These are phyloP conservation scores for Yponomeuta cagnagella DNA, from an alignment of 2,888 invertebrate species.

Conservation along the genomic window DNA sequence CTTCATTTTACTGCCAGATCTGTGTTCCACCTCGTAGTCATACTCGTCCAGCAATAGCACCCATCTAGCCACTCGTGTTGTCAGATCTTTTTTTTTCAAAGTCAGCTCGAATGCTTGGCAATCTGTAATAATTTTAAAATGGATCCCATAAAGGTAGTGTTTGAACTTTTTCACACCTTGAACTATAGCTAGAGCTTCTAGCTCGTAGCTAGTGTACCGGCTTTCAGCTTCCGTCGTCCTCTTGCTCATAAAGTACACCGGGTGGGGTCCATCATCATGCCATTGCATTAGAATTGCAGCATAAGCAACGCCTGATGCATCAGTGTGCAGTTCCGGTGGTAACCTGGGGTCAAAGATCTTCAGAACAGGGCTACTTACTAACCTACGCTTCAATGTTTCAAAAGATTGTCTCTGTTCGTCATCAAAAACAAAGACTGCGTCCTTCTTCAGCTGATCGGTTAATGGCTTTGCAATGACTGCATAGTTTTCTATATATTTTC, in stretches of 20 bases:
- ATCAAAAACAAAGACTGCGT: constrained; percentile 1
- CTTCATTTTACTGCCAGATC: constrained; percentile 20
- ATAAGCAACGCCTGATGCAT: constrained; percentile 10
- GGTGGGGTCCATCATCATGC: constrained; percentile 13
- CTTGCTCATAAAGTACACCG: constrained; percentile 17
- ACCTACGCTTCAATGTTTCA: constrained; percentile 7
- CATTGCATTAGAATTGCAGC: constrained; percentile 14
- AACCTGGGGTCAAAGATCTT: constrained; percentile 12
- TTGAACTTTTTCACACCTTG: constrained; percentile 20
- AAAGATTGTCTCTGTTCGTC: constrained; percentile 9
- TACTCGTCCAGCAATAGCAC: constrained; percentile 13
- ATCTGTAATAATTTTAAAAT: constrained; percentile 22
- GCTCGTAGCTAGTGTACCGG: constrained; percentile 18
- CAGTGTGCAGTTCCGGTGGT: constrained; percentile 13
- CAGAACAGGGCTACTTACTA: constrained; percentile 6
- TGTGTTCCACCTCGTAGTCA: constrained; percentile 19
- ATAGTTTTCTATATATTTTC: constrained; percentile 14
- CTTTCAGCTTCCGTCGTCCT: constrained; percentile 14
- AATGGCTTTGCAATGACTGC: constrained; percentile 17
- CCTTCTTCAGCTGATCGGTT: constrained; percentile 16
- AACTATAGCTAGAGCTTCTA: constrained; percentile 21
- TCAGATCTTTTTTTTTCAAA: constrained; percentile 20
- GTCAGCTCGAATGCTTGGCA: constrained; percentile 21
- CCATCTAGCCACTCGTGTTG: constrained; percentile 21
- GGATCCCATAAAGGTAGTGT: constrained; percentile 19